Evolutionary conservation across 2,113 vertebrate genomes (phyloP).

Genomic region (Platanista minor): DNA sequence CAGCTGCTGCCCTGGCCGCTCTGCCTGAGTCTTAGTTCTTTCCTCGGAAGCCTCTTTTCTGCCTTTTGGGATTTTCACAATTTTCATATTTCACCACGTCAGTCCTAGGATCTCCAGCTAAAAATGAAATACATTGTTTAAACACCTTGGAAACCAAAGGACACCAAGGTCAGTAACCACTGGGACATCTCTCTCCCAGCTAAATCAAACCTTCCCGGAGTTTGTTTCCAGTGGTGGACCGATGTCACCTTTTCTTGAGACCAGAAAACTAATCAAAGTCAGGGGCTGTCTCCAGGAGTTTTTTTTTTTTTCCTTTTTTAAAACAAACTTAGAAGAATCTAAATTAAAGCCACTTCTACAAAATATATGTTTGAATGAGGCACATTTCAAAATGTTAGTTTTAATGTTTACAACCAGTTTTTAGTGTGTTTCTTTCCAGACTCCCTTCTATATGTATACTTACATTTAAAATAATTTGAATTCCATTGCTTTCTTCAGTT

Average conservation of each 20-base stretch:
- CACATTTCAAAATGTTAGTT: neutral
- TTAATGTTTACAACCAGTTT: slow-evolving; percentile 4
- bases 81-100: neutral
- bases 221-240: neutral
- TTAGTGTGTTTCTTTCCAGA: neutral
- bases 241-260: neutral
- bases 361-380: neutral
- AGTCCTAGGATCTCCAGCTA: neutral
- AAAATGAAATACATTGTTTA: neutral
- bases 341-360: neutral
- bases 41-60: neutral
- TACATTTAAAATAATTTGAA: neutral
- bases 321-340: neutral
- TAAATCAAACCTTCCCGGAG: neutral
- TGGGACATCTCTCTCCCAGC: neutral
- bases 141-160: neutral
- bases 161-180: neutral
- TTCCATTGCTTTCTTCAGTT: neutral
- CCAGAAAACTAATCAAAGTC: neutral
- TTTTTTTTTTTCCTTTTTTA: neutral
- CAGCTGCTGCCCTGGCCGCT: neutral
- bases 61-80: neutral
- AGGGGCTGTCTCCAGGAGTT: neutral
- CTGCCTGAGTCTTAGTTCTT: neutral
- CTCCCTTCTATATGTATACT: neutral